Evolutionary conservation across 2,113 vertebrate genomes (phyloP), one percentile per base, ranked within the genome.

Genomic region (Andinoacara biseriatus): DNA sequence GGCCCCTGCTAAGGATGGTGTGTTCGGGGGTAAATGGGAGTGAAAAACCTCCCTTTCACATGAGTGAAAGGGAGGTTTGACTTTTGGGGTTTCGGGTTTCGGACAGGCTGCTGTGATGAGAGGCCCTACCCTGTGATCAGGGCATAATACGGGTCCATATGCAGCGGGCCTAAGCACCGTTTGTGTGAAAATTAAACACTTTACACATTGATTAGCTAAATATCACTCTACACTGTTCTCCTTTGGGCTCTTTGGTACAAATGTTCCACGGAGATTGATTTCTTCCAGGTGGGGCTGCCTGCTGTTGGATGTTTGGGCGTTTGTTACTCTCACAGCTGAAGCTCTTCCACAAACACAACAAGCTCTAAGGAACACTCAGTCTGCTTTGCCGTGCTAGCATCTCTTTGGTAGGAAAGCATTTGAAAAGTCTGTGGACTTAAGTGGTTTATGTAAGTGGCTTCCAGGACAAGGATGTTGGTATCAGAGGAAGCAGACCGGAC

Each of bases 401-500:
- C 24, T 86, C 87, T 92, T 93, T 81, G 60, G 87, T 78, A 83
- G 75, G 65, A 43, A 58, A 82, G 46, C 80, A 67, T 86, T 61
- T 81, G 81, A 72, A 84, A 57, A 58, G 67, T 56, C 67, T 46
- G 80, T 18, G 9, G 72, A 67, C 76, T 80, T 89, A 87, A 85
- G 76, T 82, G 82, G 89, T 88, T 86, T 43, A 20, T 87, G 84
- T 74, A 74, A 86, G 76, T 31, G 22, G 43, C 86, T 76, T 58
- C 26, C 4, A 80, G 18, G 46, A 77, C 5, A 33, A 54, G 22
- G 81, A 43, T 29, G 67, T 69, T 63, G 29, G 80, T 77, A 94
- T 95, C 95, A 99, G 74, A 99, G 96, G 93, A 99, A 99, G 96
- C 98, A 99, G 40, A 99, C 97, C 0, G 96, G 96, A 56, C 97